Evolutionary conservation across 2,113 vertebrate genomes (phyloP), one percentile per base, ranked within the genome.

Genomic region (Rhegmatorhina hoffmannsi): DNA sequence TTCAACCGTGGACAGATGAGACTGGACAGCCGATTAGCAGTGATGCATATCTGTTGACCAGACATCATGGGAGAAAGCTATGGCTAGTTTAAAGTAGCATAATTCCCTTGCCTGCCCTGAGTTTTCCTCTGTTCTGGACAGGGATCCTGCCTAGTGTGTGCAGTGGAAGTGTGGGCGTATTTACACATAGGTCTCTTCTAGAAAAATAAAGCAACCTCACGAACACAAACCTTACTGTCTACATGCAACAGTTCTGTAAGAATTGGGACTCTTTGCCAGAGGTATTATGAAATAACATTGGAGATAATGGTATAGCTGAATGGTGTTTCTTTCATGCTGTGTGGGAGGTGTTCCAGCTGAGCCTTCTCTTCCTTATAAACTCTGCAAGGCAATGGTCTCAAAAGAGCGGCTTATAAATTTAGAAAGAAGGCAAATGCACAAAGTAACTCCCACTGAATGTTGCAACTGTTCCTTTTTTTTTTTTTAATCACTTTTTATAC

Each of bases 31-130:
- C 72, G 81, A 68, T 92, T 94, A 90, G 64, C 79, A 90, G 5
- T 58, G 83, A 52, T 92, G 85, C 68, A 33, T 78, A 64, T 89
- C 76, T 78, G 68, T 77, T 92, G 92, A 90, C 44, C 24, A 64
- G 63, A 88, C 59, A 90, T 64, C 93, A 93, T 64, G 83, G 60
- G 79, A 88, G 68, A 89, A 90, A 94, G 68, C 76, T 68, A 24
- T 2, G 1, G 43, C 33, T 55, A 46, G 36, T 84, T 78, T 79
- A 59, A 94, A 94, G 59, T 29, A 29, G 25, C 31, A 1, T 31
- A 34, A 94, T 87, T 92, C 72, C 28, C 43, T 10, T 93, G 93
- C 56, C 60, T 89, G 66, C 38, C 64, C 26, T 20, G 60, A 88
- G 52, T 40, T 90, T 76, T 90, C n/a, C 56, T 88, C 58, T 64